These are phyloP conservation scores for Heteromyza rotundicornis DNA, from an alignment of 2,888 invertebrate species.

Conservation along the genomic window DNA sequence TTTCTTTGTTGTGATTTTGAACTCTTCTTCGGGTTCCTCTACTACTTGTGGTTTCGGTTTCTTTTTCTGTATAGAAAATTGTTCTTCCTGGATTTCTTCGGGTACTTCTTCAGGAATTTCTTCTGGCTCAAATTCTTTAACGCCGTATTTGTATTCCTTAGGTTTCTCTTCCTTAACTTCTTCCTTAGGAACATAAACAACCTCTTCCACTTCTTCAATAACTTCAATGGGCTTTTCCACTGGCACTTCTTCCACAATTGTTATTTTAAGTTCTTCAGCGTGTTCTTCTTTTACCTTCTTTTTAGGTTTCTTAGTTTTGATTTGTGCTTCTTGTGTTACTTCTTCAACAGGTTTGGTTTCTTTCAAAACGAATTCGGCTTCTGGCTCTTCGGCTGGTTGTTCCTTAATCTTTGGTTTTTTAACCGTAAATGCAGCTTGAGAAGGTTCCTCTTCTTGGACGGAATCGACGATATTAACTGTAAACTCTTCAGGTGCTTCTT, in stretches of 20 bases:
- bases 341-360: slow-evolving; percentile 43
- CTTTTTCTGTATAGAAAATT: slow-evolving; percentile 32
- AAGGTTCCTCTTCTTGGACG: slow-evolving; percentile 38
- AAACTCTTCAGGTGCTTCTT: slow-evolving; percentile 2
- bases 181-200: slow-evolving; percentile 33
- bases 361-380: slow-evolving; percentile 8
- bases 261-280: slow-evolving; percentile 48
- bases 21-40: slow-evolving; percentile 55
- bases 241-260: slow-evolving; percentile 47
- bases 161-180: slow-evolving; percentile 34
- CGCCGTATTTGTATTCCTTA: slow-evolving; percentile 31
- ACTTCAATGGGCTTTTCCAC: slow-evolving; percentile 41
- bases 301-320: slow-evolving; percentile 47
- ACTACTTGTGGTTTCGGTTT: slow-evolving; percentile 37
- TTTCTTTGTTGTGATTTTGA: slow-evolving; percentile 43
- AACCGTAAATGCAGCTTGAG: slow-evolving; percentile 40
- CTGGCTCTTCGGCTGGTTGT: slow-evolving; percentile 37
- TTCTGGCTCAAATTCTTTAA: slow-evolving; percentile 36
- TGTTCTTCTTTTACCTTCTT: slow-evolving; percentile 46
- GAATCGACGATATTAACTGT: slow-evolving; percentile 19
- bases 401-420: slow-evolving; percentile 39
- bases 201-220: slow-evolving; percentile 46
- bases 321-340: slow-evolving; percentile 42
- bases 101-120: slow-evolving; percentile 33
- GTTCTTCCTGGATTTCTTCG: slow-evolving; percentile 27